Base-by-base conservation (phyloP, 2,113 vertebrate genomes). In the Melospiza melodia region DNA sequence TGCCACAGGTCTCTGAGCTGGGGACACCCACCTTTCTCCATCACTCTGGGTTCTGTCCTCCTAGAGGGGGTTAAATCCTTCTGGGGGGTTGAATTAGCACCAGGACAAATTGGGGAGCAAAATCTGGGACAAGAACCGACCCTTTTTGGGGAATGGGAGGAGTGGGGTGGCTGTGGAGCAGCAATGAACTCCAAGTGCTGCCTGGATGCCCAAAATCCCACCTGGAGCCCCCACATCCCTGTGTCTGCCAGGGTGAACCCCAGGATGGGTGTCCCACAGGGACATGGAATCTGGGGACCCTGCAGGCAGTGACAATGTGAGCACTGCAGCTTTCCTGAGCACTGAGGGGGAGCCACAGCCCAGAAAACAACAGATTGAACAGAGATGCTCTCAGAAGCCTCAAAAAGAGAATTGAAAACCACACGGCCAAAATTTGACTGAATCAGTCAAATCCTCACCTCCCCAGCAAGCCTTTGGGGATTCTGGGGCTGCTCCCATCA, bases 311-410 rank as follows among this genome's bases (percentile, higher is more conserved):
- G 10, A 31, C 54, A 90, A 2, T 24, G 57, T 58, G 73, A 54
- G 55, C 19, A 5, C 57, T 9, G 33, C 11, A 41, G 52, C 21
- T 66, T 93, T 89, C 61, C 52, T 78, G 65, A 51, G 49, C 49
- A 51, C 24, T 51, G 9, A 51, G 14, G 41, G 23, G 37, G 31
- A 89, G 48, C 67, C 76, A 19, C 17, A 48, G 48, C 68, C 22
- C 12, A 5, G 69, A 44, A 78, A 87, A 84, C 68, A 82, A 25
- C 80, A 84, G 68, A 58, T 12, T 2, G 5, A 35, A 66, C 15
- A 17, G 48, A 77, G 75, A 43, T 55, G 63, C 54, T 86, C 76
- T 86, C 76, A 73, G 63, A 81, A 80, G 80, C 59, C 76, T 92
- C 89, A 84, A 37, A 33, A 48, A 76, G 58, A 77, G 68, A 54